Evolutionary conservation across 2,797 vertebrate genomes (phyloP).

Genomic region (Cynopterus sphinx): DNA sequence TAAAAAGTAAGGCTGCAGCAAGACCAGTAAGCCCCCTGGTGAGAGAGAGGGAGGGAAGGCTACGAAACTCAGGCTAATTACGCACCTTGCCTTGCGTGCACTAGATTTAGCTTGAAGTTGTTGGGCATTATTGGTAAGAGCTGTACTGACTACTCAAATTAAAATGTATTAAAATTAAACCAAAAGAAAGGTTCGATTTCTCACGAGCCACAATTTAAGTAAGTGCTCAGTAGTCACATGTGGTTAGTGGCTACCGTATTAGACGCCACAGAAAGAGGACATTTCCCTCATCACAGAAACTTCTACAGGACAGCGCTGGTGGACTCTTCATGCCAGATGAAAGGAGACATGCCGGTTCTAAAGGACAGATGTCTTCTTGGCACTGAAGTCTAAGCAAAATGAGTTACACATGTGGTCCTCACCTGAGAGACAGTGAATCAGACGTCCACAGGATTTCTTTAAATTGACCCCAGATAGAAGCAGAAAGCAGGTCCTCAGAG

Average conservation of each 20-base stretch:
- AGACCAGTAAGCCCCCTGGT: not conserved
- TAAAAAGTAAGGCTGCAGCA: not conserved
- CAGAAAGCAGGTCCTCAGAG: not conserved
- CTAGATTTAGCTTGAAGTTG: not conserved
- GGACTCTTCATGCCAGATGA: not conserved
- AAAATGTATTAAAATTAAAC: not conserved
- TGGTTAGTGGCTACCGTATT: not conserved
- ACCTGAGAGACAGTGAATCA: not conserved
- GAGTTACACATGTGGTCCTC: not conserved
- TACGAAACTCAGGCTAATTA: not conserved
- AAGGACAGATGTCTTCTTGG: not conserved
- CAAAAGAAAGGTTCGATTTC: not conserved
- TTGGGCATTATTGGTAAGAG: not conserved
- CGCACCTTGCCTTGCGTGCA: not conserved
- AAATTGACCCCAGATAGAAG: not conserved
- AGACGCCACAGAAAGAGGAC: not conserved
- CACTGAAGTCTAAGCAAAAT: not conserved
- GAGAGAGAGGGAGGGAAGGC: not conserved
- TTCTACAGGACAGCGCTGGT: accelerated
- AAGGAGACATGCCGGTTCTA: not conserved
- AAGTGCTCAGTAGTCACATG: not conserved
- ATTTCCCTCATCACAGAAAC: not conserved
- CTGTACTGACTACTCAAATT: not conserved
- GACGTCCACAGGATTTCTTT: not conserved
- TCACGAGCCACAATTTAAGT: not conserved